These are phyloP conservation scores for Ophiodon elongatus DNA, from an alignment of 2,113 vertebrate species.

Conservation along the genomic window DNA sequence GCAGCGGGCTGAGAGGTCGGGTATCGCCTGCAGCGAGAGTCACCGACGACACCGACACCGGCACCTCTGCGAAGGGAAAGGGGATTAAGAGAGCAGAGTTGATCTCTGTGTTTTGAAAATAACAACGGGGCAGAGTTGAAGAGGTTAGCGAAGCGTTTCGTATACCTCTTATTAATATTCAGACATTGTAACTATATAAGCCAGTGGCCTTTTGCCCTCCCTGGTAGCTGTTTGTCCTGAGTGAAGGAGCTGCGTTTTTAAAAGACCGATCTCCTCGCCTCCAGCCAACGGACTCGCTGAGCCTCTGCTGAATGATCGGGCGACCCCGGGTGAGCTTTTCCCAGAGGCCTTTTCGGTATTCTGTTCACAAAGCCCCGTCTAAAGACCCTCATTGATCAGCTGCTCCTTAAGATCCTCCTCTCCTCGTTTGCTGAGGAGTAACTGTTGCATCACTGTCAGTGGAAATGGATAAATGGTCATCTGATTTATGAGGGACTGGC, in stretches of 20 bases:
- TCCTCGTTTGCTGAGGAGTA: constrained; percentile 42
- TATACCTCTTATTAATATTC: constrained; percentile 57
- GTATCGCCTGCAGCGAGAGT: constrained; percentile 3
- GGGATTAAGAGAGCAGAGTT: constrained; percentile 39
- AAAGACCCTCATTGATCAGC: constrained; percentile 78
- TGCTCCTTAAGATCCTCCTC: constrained; percentile 65
- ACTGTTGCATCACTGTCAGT: constrained; percentile 74
- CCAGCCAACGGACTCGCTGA: constrained; percentile 34
- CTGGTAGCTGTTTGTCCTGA: constrained; percentile 30
- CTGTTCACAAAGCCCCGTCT: constrained; percentile 62
- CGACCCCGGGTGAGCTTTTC: constrained; percentile 39
- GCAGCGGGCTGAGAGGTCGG: constrained; percentile 25
- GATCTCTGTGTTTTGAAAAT: constrained; percentile 31
- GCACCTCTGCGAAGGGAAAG: constrained; percentile 8
- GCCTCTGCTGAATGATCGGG: constrained; percentile 37
- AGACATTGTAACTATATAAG: not conserved
- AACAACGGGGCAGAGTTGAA: constrained; percentile 6
- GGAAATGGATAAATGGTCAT: constrained; percentile 57
- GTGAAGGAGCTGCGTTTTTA: constrained; percentile 43
- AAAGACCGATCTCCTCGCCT: constrained; percentile 42
- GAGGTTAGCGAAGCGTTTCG: constrained; percentile 14
- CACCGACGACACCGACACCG: not conserved
- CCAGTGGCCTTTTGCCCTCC: constrained; percentile 28
- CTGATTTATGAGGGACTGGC: constrained; percentile 62
- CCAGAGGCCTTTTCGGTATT: constrained; percentile 64